Evolutionary conservation across 30 jellyfish, hydroid and myxozoan species (phyloP).

Genomic region (Haliclystus octoradiatus): DNA sequence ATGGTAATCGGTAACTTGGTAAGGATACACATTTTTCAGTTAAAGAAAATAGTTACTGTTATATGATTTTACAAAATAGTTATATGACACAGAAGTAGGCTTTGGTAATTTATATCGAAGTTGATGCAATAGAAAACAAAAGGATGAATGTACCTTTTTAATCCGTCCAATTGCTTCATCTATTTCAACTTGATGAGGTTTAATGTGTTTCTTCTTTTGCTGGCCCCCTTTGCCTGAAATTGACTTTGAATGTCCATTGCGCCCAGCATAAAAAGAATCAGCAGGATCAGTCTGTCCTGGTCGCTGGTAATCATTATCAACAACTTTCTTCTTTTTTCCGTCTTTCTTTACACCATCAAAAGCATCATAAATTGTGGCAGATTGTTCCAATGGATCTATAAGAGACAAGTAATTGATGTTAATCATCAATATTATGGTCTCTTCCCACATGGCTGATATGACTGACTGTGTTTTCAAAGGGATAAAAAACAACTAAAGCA

Average conservation of each 20-base stretch:
- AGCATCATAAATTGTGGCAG: slow-evolving; percentile 49
- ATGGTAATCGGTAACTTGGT: too few species aligned
- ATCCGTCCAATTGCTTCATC: slow-evolving; percentile 21
- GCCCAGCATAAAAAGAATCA: slow-evolving; percentile 20
- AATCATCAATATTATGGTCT: not conserved
- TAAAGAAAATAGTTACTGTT: not conserved
- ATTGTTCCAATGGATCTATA: slow-evolving; percentile 63
- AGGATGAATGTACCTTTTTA: slow-evolving; percentile 10
- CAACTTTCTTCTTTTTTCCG: too few species aligned
- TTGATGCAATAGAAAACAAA: not conserved
- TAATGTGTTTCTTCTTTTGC: slow-evolving; percentile 25
- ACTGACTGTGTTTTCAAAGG: too few species aligned
- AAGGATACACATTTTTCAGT: too few species aligned
- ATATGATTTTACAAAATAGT: not conserved
- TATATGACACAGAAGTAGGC: not conserved
- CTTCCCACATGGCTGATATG: too few species aligned
- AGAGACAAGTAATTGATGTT: not conserved
- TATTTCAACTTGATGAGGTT: slow-evolving; percentile 27
- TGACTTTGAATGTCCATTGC: slow-evolving; percentile 13
- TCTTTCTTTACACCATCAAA: slow-evolving; percentile 22
- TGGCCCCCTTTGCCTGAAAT: slow-evolving; percentile 16
- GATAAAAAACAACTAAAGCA: too few species aligned
- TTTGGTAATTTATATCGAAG: not conserved
- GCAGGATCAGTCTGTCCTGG: slow-evolving; percentile 62
- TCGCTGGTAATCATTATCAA: slow-evolving; percentile 13